Conservation (phyloP, 2,888 invertebrate genomes). For the Watsonalla binaria region DNA sequence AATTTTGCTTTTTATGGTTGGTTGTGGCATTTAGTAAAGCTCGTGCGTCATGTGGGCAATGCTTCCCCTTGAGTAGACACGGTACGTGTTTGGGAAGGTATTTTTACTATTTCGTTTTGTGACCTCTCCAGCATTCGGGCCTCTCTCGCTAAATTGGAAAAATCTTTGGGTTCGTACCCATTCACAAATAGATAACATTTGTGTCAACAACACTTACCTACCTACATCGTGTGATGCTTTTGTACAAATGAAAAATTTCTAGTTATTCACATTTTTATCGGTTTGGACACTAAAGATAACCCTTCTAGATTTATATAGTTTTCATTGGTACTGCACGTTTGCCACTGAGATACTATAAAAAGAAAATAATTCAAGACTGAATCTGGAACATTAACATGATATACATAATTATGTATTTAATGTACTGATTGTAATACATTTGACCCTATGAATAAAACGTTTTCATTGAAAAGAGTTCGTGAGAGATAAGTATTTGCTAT, state of each 20-base stretch:
- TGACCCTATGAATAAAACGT: too few species aligned
- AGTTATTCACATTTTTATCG: constrained; percentile 18
- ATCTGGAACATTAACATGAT: too few species aligned
- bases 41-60: constrained; percentile 41
- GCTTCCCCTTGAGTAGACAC: constrained; percentile 39
- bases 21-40: constrained; percentile 38
- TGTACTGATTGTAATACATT: too few species aligned
- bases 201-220: constrained; percentile 47
- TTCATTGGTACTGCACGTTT: too few species aligned
- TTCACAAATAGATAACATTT: constrained; percentile 34
- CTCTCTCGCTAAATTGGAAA: constrained; percentile 63
- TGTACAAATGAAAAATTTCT: constrained; percentile 36
- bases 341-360: too few species aligned
- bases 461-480: too few species aligned
- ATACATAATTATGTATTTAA: too few species aligned
- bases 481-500: neutral
- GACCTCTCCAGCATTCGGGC: constrained; percentile 47
- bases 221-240: constrained; percentile 25
- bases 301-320: too few species aligned
- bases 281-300: too few species aligned
- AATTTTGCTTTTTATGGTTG: constrained; percentile 37
- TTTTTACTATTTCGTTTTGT: constrained; percentile 59
- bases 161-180: constrained; percentile 51
- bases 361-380: too few species aligned
- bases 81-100: constrained; percentile 56